Evolutionary conservation across 2,113 vertebrate genomes (phyloP).

Genomic region (Corythaixoides concolor): DNA sequence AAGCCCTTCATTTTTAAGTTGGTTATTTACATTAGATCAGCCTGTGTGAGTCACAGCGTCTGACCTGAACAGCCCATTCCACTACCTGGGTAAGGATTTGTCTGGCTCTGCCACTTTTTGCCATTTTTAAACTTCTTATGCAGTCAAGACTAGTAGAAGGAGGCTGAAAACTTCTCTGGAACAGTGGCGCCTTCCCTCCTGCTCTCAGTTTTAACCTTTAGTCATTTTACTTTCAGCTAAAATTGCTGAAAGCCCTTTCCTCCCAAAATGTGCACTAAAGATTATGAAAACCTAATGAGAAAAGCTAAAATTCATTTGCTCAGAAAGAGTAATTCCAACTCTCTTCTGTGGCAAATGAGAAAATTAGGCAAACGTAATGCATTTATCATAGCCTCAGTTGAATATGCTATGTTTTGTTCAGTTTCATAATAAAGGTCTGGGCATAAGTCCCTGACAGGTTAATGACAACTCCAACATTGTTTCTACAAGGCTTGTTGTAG

Average conservation of each 20-base stretch:
- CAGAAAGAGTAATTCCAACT: not conserved
- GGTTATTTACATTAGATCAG: not conserved
- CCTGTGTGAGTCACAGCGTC: not conserved
- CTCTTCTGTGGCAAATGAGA: not conserved
- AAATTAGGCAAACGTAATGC: not conserved
- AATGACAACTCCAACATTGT: not conserved
- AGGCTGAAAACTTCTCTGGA: not conserved
- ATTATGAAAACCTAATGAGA: slow-evolving; percentile 30
- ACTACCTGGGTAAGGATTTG: not conserved
- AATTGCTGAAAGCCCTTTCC: slow-evolving; percentile 1
- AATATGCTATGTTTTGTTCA: not conserved
- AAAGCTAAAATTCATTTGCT: slow-evolving; percentile 26
- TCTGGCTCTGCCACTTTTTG: not conserved
- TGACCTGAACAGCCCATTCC: not conserved
- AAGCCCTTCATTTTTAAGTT: not conserved
- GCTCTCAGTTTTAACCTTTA: not conserved
- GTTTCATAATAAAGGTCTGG: not conserved
- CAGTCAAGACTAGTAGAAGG: not conserved
- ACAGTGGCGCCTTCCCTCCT: not conserved
- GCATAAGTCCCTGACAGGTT: not conserved
- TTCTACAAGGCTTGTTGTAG: not conserved
- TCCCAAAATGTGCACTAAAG: not conserved
- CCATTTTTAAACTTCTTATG: not conserved
- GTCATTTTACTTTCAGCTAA: not conserved
- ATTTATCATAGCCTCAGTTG: not conserved